A percentile compares a stretch with the other conserved stretches of the same genome.
phyloP scores from a whole-genome alignment of 2,113 vertebrate genomes.

The Irena cyanogastra region DNA sequence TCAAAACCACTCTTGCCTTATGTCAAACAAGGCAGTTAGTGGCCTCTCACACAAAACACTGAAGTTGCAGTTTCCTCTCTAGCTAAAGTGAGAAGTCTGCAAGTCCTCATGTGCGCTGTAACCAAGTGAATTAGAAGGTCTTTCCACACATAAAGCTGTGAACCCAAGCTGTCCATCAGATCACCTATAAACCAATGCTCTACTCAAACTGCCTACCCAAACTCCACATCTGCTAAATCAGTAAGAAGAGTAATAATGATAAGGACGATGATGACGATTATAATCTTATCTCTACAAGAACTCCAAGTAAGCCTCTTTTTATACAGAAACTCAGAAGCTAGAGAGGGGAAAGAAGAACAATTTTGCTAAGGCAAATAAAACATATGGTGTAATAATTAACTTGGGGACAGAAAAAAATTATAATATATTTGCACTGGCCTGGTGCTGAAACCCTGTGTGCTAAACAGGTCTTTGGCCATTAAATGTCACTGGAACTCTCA shows the following conservation, averaged over 20 bases:
- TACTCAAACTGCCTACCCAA: background rate
- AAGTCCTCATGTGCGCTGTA: background rate
- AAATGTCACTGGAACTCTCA: background rate
- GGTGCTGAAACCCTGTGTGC: background rate
- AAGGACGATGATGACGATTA: fast-evolving
- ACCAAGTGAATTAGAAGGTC: background rate
- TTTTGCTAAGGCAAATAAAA: background rate
- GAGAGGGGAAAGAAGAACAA: background rate
- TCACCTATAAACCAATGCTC: background rate
- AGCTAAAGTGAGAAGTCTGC: background rate
- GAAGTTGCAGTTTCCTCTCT: background rate
- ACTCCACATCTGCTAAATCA: background rate
- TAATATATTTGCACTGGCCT: background rate
- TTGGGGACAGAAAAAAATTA: background rate
- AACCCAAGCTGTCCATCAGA: background rate
- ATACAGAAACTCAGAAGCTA: background rate
- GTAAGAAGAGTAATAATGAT: background rate
- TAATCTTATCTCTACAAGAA: background rate
- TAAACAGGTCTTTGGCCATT: background rate
- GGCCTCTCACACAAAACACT: background rate
- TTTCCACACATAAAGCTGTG: background rate
- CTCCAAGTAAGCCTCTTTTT: background rate
- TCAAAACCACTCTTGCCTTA: background rate
- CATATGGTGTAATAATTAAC: background rate
- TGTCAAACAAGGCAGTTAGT: background rate